Evolutionary conservation across 2,888 invertebrate species (phyloP).

Genomic region (Hydriomena furcata): DNA sequence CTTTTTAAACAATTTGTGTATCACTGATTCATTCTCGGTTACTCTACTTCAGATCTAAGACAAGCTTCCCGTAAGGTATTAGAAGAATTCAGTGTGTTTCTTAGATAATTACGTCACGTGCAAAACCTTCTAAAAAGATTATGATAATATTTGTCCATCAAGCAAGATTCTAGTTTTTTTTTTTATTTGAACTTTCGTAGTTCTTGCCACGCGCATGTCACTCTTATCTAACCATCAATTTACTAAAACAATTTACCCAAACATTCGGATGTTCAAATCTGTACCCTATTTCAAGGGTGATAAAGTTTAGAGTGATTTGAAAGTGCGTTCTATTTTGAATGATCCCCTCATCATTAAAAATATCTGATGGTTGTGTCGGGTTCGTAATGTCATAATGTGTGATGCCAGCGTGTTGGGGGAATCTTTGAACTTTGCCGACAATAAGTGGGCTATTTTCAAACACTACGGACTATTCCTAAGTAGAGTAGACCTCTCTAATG

Average conservation of each 20-base stretch:
- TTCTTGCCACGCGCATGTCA: not conserved
- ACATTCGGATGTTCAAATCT: not conserved
- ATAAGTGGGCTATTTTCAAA: conserved; percentile 12
- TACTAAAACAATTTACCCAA: conserved; percentile 2
- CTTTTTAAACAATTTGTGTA: too few species aligned
- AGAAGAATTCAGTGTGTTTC: too few species aligned
- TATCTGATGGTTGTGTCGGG: conserved; percentile 32
- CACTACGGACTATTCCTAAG: too few species aligned
- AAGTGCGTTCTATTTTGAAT: conserved; percentile 17
- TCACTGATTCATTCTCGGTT: too few species aligned
- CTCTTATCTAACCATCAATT: conserved; percentile 8
- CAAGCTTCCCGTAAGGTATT: too few species aligned
- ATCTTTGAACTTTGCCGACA: conserved; percentile 32
- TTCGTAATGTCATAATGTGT: conserved; percentile 31
- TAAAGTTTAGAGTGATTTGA: conserved; percentile 4
- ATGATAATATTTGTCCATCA: not conserved
- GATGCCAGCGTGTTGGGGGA: conserved; percentile 25
- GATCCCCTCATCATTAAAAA: conserved; percentile 28
- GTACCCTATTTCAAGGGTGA: conserved; percentile 1
- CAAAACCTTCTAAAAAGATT: too few species aligned
- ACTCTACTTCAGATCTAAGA: too few species aligned
- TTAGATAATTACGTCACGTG: too few species aligned
- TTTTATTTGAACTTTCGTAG: too few species aligned
- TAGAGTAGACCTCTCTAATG: too few species aligned
- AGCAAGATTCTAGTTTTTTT: not conserved